These are phyloP conservation scores for Germaria angustata DNA, from an alignment of 2,888 invertebrate species.

Conservation along the genomic window DNA sequence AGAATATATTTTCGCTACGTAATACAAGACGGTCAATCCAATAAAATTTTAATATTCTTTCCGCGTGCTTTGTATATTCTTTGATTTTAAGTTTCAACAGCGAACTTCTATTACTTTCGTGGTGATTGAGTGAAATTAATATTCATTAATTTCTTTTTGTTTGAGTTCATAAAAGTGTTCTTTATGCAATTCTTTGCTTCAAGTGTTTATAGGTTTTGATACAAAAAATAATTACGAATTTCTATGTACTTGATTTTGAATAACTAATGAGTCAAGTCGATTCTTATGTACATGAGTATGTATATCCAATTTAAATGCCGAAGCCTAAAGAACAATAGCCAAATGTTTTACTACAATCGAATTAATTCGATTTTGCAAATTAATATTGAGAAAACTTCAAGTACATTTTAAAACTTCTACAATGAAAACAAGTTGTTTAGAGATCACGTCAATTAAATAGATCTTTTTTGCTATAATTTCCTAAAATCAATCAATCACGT, in stretches of 20 bases:
- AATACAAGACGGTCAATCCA: background rate
- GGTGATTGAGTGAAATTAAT: conserved; percentile 12
- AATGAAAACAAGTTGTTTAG: too few relatives aligned
- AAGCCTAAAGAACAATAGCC: too few relatives aligned
- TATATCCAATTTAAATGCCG: too few relatives aligned
- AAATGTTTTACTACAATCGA: too few relatives aligned
- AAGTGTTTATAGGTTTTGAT: background rate
- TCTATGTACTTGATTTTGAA: conserved; percentile 22
- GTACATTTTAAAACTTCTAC: too few relatives aligned
- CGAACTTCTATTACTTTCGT: conserved; percentile 1
- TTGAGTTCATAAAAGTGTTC: background rate
- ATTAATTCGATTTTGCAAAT: too few relatives aligned
- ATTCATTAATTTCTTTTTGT: conserved; percentile 28
- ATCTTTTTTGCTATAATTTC: too few relatives aligned
- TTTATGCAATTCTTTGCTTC: background rate
- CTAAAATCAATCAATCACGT: too few relatives aligned
- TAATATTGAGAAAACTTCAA: too few relatives aligned
- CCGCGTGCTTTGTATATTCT: conserved; percentile 16
- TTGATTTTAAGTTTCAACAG: background rate
- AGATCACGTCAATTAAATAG: too few relatives aligned
- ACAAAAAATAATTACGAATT: background rate
- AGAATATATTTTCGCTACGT: background rate
- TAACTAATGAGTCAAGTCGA: conserved; percentile 49
- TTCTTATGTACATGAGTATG: background rate
- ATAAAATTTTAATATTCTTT: conserved; percentile 34